A percentile compares a stretch with the other conserved stretches of the same genome.
Conservation (phyloP, 1,140 invertebrate species). For the Drosophila baimaii region DNA sequence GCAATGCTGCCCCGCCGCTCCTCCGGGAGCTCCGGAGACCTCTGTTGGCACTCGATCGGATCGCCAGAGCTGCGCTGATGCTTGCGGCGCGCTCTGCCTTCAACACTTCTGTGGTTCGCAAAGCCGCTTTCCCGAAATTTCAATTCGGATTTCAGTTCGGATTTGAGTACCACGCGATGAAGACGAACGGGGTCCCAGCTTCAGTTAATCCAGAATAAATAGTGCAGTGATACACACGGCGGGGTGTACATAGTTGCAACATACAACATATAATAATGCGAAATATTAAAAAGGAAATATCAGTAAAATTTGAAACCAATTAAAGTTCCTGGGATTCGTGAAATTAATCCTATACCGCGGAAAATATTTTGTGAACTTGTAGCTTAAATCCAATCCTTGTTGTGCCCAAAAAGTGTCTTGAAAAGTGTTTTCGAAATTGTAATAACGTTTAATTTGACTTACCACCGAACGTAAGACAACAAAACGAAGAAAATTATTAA, state of each 20-base stretch:
- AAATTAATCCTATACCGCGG: not conserved
- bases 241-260: constrained; percentile 21
- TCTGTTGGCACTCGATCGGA: constrained; percentile 53
- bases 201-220: constrained; percentile 68
- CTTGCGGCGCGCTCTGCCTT: constrained; percentile 62
- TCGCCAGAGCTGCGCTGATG: constrained; percentile 58
- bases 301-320: not conserved
- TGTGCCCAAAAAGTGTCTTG: not conserved
- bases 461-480: not conserved
- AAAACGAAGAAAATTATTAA: not conserved
- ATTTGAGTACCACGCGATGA: constrained; percentile 81
- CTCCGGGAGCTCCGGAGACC: constrained; percentile 27
- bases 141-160: constrained; percentile 83
- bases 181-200: constrained; percentile 77
- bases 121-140: constrained; percentile 80
- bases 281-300: constrained; percentile 6
- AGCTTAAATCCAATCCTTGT: constrained; percentile 11
- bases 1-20: constrained; percentile 18
- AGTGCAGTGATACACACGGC: constrained; percentile 34
- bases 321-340: not conserved
- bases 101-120: constrained; percentile 76
- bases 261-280: not conserved
- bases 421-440: not conserved
- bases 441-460: constrained; percentile 4
- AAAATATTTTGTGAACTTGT: constrained; percentile 3